Percentiles rank a stretch among this genome's conserved stretches.
Evolutionary conservation across 2,113 vertebrate genomes (phyloP).

Genomic region (Lipotes vexillifer): DNA sequence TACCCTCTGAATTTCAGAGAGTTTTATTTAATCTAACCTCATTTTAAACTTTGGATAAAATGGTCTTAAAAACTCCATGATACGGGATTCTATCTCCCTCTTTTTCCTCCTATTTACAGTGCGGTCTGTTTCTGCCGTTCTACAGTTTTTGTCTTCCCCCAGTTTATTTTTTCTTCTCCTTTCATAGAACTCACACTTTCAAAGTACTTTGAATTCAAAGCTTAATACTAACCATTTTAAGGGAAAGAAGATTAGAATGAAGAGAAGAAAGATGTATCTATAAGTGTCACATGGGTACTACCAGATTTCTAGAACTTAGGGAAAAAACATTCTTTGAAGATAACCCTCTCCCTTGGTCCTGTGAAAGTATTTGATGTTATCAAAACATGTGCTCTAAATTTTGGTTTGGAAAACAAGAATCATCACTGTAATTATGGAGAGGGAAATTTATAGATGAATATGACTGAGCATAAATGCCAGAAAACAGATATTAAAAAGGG

Average conservation of each 20-base stretch:
- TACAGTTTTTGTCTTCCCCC: background rate
- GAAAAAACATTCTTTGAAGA: background rate
- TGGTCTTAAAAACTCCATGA: background rate
- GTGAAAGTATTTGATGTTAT: background rate
- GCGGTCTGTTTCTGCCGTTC: background rate
- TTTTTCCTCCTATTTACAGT: background rate
- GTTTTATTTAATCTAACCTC: background rate
- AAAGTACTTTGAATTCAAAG: background rate
- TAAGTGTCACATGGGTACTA: background rate
- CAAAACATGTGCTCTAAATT: background rate
- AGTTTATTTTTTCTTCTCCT: background rate
- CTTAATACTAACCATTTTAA: background rate
- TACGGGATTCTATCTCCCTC: background rate
- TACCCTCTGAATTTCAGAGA: background rate
- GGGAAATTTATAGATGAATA: background rate
- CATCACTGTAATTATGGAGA: background rate
- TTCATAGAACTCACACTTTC: background rate
- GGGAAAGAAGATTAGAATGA: background rate
- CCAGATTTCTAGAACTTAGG: background rate
- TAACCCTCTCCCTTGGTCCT: background rate
- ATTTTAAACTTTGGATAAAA: background rate
- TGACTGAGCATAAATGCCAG: background rate
- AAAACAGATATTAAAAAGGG: background rate
- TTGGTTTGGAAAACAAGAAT: background rate
- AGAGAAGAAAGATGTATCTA: background rate